phyloP scores from a whole-genome alignment of 2,113 vertebrate genomes.

The Alethe diademata region DNA sequence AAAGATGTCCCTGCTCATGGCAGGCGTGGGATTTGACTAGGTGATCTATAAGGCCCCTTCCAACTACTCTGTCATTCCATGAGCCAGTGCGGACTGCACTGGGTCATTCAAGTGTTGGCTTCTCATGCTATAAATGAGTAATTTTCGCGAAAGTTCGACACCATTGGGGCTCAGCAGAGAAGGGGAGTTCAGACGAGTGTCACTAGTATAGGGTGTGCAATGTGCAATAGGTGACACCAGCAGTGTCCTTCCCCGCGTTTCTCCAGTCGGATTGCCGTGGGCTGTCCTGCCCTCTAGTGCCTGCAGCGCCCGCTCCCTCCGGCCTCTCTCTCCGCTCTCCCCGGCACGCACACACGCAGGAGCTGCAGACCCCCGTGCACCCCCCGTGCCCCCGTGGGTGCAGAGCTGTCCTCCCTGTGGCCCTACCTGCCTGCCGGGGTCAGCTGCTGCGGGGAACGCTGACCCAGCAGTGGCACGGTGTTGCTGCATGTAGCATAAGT shows the following conservation, averaged over 20 bases:
- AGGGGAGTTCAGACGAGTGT: accelerated
- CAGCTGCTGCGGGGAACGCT: not conserved
- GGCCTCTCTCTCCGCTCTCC: accelerated
- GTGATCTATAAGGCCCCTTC: not conserved
- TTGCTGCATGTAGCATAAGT: not conserved
- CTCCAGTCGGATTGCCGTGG: not conserved
- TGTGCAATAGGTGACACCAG: not conserved
- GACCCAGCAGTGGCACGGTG: not conserved
- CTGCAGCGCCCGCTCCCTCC: not conserved
- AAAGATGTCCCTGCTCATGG: not conserved
- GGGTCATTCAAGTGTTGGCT: not conserved
- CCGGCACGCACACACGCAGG: accelerated
- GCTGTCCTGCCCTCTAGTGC: not conserved
- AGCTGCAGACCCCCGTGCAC: not conserved
- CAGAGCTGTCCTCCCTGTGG: not conserved
- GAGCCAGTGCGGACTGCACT: not conserved
- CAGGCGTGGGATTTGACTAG: not conserved
- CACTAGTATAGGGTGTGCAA: not conserved
- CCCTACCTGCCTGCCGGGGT: not conserved
- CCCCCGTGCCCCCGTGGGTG: accelerated
- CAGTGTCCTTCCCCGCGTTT: not conserved
- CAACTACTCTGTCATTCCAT: not conserved
- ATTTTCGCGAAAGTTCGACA: not conserved
- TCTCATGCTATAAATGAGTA: not conserved
- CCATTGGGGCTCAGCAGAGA: not conserved